Base-by-base conservation (phyloP, 2,888 invertebrate genomes). In the Hoplodrina blanda region DNA sequence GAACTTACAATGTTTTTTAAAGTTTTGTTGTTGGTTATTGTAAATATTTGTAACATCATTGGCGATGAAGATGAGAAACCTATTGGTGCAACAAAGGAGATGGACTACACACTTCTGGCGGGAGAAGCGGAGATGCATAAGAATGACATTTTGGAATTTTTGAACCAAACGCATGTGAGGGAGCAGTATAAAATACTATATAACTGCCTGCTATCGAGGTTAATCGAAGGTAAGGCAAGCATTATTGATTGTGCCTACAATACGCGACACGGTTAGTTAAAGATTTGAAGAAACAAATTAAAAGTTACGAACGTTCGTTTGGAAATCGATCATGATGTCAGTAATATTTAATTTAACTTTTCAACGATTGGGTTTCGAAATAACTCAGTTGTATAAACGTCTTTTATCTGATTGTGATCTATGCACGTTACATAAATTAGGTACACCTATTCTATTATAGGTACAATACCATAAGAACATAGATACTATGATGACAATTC, bases 81-180 rank as follows among this genome's bases (percentile, higher is more conserved):
- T 2, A 84, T 87, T 17, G 73, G 67, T 11, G 76, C 85, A 0
- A 85, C 85, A 0, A 87, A 85, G 2, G 91, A 90, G 2, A 88
- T 94, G 44, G 95, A 95, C 81, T 95, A 94, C 65, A 86, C 93
- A 0, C 79, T 81, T 17, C 62, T 95, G 25, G 95, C 95, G 0
- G 83, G 80, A 0, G 91, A 94, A 59, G 94, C 94, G 0, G 95
- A 95, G 68, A 84, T 46, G 20, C 89, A 94, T 72, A 95, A 95
- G 67, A 71, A 84, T 11, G 87, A 95, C 50, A 90, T 95, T 41
- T 82, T 95, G 0, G 83, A 80, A 13, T 95, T 95, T 73, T 83
- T 95, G 4, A 93, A 94, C 62, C 82, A 92, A 52, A 80, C 88
- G 1, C 80, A 85, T 15, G 89, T 94, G 0, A 89, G 86, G 54